These are phyloP conservation scores for Benitochromis conjunctus DNA, from an alignment of 2,113 vertebrate species.

Conservation along the genomic window DNA sequence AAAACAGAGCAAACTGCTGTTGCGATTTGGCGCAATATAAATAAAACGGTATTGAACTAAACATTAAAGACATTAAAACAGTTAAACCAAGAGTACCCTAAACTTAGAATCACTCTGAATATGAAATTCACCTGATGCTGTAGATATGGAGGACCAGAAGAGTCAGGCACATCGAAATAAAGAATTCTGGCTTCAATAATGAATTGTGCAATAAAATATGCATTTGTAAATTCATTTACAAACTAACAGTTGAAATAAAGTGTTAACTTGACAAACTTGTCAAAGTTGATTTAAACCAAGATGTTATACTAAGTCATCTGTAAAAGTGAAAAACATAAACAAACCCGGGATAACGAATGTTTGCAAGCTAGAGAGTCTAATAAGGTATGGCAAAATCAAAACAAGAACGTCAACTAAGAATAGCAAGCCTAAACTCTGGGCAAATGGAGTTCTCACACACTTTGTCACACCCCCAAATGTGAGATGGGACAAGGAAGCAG, in stretches of 20 bases:
- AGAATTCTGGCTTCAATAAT: not conserved
- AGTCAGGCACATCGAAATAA: rapidly evolving
- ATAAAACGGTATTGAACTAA: not conserved
- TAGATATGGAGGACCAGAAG: not conserved
- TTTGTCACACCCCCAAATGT: not conserved
- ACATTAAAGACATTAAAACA: not conserved
- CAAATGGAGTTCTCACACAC: too few species aligned
- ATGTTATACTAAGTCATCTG: too few species aligned
- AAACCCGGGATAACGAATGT: too few species aligned
- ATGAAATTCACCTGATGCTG: not conserved
- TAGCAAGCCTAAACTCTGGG: too few species aligned
- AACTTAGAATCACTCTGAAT: not conserved
- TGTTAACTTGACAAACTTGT: too few species aligned
- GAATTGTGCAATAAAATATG: not conserved
- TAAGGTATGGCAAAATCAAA: too few species aligned
- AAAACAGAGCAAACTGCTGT: not conserved
- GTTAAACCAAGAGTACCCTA: not conserved
- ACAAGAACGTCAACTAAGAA: too few species aligned
- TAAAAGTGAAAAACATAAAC: too few species aligned
- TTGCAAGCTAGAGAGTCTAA: too few species aligned
- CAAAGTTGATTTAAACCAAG: too few species aligned
- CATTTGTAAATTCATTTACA: not conserved
- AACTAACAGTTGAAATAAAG: too few species aligned
- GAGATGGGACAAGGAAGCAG: not conserved
- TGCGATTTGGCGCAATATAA: not conserved